Evolutionary conservation across 2,888 invertebrate genomes (phyloP).

Genomic region (Troides helena): DNA sequence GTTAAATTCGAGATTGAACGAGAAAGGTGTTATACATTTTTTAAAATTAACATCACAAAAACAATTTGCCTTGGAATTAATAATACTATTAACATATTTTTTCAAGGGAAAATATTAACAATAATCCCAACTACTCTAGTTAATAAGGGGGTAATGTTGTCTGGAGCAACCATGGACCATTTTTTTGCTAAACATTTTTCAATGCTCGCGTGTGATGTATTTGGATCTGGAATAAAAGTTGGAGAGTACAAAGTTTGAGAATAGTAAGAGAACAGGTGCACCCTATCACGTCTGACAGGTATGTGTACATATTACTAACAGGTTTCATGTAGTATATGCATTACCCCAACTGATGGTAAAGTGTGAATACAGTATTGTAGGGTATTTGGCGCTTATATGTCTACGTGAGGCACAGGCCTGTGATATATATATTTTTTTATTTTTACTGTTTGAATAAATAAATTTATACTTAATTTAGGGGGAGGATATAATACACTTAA

Average conservation of each 20-base stretch:
- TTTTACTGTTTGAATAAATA: neutral
- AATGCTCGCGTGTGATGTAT: conserved; percentile 51
- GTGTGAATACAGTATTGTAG: too few species aligned
- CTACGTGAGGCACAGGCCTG: too few species aligned
- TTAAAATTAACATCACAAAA: too few species aligned
- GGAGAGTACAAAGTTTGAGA: neutral
- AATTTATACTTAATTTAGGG: neutral
- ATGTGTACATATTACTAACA: too few species aligned
- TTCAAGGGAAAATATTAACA: conserved; percentile 47
- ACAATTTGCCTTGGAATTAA: neutral
- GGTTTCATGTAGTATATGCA: too few species aligned
- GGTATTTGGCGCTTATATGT: too few species aligned
- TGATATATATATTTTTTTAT: too few species aligned
- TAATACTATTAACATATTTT: neutral
- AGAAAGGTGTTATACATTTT: neutral
- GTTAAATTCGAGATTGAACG: neutral
- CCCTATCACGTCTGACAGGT: too few species aligned
- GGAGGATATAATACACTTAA: neutral
- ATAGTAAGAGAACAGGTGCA: neutral
- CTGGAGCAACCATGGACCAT: conserved; percentile 57
- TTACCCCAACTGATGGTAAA: too few species aligned
- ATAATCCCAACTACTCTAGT: conserved; percentile 65
- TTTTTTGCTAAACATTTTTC: conserved; percentile 66
- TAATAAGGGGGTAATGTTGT: conserved; percentile 62
- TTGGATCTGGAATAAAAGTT: conserved; percentile 48